phyloP scores from a whole-genome alignment of 23 tunicate species.

The Diplosoma virens region DNA sequence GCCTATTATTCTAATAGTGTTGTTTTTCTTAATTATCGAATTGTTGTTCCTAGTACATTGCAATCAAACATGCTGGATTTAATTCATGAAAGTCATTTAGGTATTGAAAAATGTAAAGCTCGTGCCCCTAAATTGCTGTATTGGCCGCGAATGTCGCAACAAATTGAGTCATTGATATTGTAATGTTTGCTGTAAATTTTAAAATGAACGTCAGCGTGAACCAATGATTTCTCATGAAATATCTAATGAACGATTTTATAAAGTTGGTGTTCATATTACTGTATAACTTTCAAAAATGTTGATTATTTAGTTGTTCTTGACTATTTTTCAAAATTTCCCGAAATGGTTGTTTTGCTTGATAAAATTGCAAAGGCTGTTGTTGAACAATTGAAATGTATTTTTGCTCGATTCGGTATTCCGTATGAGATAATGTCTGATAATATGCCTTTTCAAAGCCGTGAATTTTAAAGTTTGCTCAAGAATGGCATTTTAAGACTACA shows the following conservation, averaged over 20 bases:
- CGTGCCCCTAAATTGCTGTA: constrained; percentile 35
- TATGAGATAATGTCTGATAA: constrained; percentile 18
- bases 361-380: constrained; percentile 30
- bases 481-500: constrained; percentile 12
- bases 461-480: constrained; percentile 7
- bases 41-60: background rate
- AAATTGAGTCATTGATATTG: constrained; percentile 53
- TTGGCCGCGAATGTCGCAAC: constrained; percentile 41
- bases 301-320: constrained; percentile 42
- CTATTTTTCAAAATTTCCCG: constrained; percentile 48
- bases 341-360: constrained; percentile 26
- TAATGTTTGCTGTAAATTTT: constrained; percentile 12
- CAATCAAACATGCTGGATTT: constrained; percentile 18
- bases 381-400: constrained; percentile 6
- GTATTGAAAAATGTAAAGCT: constrained; percentile 45
- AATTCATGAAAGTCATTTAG: constrained; percentile 52
- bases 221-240: constrained; percentile 43
- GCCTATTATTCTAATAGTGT: constrained; percentile 30
- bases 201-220: constrained; percentile 13
- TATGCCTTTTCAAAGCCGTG: constrained; percentile 32
- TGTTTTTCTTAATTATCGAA: constrained; percentile 25
- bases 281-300: constrained; percentile 22
- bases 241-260: constrained; percentile 19
- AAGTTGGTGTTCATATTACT: constrained; percentile 36
- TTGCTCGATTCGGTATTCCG: constrained; percentile 42